Conservation (phyloP, 2,888 invertebrate genomes). For the Scrobipalpa atriplicella region DNA sequence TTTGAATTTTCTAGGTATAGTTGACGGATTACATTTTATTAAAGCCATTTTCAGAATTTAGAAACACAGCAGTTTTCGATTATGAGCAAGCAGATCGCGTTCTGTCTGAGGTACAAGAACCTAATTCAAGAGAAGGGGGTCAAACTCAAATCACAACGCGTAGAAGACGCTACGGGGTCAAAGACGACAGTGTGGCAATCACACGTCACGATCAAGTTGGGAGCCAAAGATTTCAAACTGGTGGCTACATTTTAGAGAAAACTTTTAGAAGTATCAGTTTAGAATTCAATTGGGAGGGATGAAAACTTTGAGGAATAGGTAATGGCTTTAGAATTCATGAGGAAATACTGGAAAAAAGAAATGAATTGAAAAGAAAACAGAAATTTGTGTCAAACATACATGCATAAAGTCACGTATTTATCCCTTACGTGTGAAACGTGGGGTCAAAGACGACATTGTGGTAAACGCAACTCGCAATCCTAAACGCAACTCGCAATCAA, state of each 20-base stretch:
- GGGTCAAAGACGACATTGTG: slow-evolving; percentile 54
- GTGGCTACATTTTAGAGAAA: background rate
- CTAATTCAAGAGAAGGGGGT: slow-evolving; percentile 47
- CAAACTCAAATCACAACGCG: slow-evolving; percentile 50
- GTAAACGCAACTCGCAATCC: slow-evolving; percentile 37
- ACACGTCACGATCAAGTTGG: background rate
- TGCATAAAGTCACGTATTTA: too few relatives aligned
- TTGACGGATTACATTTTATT: too few relatives aligned
- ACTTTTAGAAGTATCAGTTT: background rate
- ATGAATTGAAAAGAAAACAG: too few relatives aligned
- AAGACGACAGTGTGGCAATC: slow-evolving; percentile 50
- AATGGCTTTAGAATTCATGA: background rate
- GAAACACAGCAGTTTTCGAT: background rate
- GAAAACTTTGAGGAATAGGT: background rate
- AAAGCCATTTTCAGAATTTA: background rate
- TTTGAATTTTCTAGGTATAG: too few relatives aligned
- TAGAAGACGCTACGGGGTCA: slow-evolving; percentile 52
- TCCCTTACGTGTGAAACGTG: slow-evolving; percentile 27
- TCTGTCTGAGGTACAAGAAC: slow-evolving; percentile 32
- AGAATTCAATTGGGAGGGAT: background rate
- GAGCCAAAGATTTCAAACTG: background rate
- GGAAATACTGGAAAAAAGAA: too few relatives aligned
- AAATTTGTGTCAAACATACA: too few relatives aligned
- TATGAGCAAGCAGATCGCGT: slow-evolving; percentile 18
- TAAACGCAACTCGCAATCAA: background rate